Conservation (phyloP, 2,888 invertebrate species). For the Agrochola lychnidis region DNA sequence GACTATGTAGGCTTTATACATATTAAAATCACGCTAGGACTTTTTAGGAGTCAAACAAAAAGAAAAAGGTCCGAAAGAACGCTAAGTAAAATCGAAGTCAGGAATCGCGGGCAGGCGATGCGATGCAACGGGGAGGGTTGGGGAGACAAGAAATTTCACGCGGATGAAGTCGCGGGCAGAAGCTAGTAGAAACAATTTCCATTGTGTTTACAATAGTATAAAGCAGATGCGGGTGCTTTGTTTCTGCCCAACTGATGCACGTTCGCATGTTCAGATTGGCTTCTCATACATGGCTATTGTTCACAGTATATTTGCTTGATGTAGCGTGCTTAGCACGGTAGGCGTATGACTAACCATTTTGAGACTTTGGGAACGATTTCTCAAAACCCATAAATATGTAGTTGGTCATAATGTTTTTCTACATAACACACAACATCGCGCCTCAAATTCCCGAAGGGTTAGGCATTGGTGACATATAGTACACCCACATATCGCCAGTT, state of each 20-base stretch:
- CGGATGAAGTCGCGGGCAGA: no score
- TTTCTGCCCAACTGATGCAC: not conserved
- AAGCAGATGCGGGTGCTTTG: not conserved
- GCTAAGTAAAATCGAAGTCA: no score
- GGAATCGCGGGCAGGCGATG: no score
- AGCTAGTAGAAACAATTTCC: no score
- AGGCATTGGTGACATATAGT: no score
- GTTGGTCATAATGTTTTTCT: not conserved
- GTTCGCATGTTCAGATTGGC: not conserved
- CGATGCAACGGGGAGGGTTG: no score
- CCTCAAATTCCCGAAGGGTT: not conserved
- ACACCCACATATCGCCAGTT: not conserved
- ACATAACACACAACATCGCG: no score
- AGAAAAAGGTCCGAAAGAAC: no score
- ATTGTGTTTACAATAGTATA: not conserved
- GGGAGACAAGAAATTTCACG: no score
- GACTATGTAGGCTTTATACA: no score
- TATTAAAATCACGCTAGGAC: no score
- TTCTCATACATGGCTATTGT: not conserved
- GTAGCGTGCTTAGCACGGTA: not conserved
- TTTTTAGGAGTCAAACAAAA: no score
- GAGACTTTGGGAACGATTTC: not conserved
- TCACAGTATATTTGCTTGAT: not conserved
- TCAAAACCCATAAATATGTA: not conserved
- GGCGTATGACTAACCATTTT: not conserved